These are phyloP conservation scores for Erannis defoliaria DNA, from an alignment of 2,888 invertebrate genomes.

Conservation along the genomic window DNA sequence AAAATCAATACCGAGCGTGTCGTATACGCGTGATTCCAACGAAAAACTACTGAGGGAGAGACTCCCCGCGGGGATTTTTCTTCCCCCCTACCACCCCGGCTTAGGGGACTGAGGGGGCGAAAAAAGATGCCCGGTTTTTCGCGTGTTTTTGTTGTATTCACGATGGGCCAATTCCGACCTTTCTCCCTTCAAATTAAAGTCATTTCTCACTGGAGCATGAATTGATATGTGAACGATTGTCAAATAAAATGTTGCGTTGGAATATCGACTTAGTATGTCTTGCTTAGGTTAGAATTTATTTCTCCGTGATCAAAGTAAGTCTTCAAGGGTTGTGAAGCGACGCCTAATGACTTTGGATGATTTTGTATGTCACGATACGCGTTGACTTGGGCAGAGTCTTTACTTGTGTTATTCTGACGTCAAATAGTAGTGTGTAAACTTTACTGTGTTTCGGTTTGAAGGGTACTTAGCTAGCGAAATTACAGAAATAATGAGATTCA, in stretches of 20 bases:
- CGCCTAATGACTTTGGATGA: slow-evolving; percentile 84
- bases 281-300: slow-evolving; percentile 44
- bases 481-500: too few relatives aligned
- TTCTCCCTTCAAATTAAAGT: slow-evolving; percentile 35
- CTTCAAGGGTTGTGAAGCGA: slow-evolving; percentile 38
- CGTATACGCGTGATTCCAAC: slow-evolving; percentile 83
- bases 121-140: slow-evolving; percentile 84
- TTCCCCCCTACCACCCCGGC: slow-evolving; percentile 70
- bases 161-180: slow-evolving; percentile 49
- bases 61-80: slow-evolving; percentile 71
- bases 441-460: too few relatives aligned
- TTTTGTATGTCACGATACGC: slow-evolving; percentile 77
- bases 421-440: too few relatives aligned
- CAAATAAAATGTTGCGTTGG: slow-evolving; percentile 45
- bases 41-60: slow-evolving; percentile 80
- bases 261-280: slow-evolving; percentile 48
- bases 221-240: slow-evolving; percentile 78
- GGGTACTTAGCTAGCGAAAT: too few relatives aligned
- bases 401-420: too few relatives aligned
- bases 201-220: slow-evolving; percentile 40
- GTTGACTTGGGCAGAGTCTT: slow-evolving; percentile 47
- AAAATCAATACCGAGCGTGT: slow-evolving; percentile 84
- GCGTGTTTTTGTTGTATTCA: slow-evolving; percentile 76
- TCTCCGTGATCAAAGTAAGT: slow-evolving; percentile 26
- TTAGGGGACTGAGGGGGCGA: slow-evolving; percentile 75